Evolutionary conservation across 1,140 invertebrate species (phyloP), one percentile per base, ranked within the genome.

Genomic region (Bombus waltoni): DNA sequence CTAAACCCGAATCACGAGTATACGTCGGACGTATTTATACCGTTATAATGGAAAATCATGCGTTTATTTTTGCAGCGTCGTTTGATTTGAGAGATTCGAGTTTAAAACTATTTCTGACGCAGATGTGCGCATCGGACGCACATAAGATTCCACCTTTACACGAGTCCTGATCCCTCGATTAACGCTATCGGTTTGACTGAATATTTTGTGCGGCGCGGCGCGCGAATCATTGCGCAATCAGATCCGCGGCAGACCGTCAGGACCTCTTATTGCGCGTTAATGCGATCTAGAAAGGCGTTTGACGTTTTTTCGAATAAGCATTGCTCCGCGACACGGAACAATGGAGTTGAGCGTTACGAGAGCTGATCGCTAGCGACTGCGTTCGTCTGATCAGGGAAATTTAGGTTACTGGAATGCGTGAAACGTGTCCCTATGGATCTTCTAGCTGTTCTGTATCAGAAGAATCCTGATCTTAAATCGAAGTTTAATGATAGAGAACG

Each of bases 221-320:
- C 32, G 18, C 1, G 15, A 10, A 35, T 22, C 35, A 9, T 68
- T 25, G 35, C 35, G 18, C 38, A 40, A 71, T 71, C 38, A 13
- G 25, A 5, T n/a, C 28, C 2, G 28, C 25, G 11, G 22, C 1
- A 32, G 35, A 18, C 18, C 47, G 6, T 8, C 35, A 42, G 59
- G 76, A 44, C 11, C 42, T n/a, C 25, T 25, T 35, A 42, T 74
- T 68, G 35, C 18, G 6, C 8, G 35, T 44, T 80, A 70, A 80
- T 47, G 35, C 78, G 78, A 53, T 80, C 44, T 53, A 40, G 44
- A 80, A 80, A 53, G 28, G 2, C 44, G n/a, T 71, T 42, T 71
- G 79, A 81, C 47, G 44, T 13, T 71, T 71, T 81, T 38, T n/a
- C 78, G 44, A 81, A 57, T 53, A 44, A 44, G 13, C 6, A 65